Base-by-base conservation (phyloP, 2,113 vertebrate genomes). In the Catharus fuscescens region DNA sequence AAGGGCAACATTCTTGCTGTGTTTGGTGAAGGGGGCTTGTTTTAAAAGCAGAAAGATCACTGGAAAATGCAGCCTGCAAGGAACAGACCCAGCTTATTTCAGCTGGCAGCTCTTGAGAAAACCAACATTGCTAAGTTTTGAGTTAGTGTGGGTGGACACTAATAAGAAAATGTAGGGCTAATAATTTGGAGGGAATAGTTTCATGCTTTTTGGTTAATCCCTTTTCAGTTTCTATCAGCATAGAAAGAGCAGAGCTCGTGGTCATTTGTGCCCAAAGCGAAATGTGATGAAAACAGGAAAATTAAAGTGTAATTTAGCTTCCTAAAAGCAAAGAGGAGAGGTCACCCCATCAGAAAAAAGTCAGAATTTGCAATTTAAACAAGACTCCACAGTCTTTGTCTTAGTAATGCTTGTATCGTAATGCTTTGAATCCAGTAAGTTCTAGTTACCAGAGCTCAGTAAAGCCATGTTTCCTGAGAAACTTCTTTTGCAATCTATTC, bases 81-180 rank as follows among this genome's bases (percentile, higher is more conserved):
- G 66, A 81, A 36, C 48, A 92, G 65, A 85, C 85, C 28, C 12
- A 92, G 38, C 79, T 85, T 87, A 80, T 91, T 92, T 87, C 60
- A 95, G 87, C 92, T 90, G 92, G 86, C 83, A 88, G 42, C 85
- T 89, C 90, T 78, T 80, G 91, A 90, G 66, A 89, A 92, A 95
- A 92, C 14, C 81, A 91, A 90, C 74, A 61, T 80, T 85, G 91
- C 85, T 86, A 21, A 57, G 38, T 88, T 91, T 95, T 66, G 90
- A 95, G 80, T 90, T 87, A 88, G 95, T 42, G 62, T 91, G 87
- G 62, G 87, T 95, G 92, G 91, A 90, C 89, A 80, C 54, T 92
- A 94, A 92, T 80, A 95, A 78, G 88, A 93, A 96, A 95, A 96
- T 86, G 34, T 78, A 86, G 53, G 64, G 87, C 91, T 79, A 83